phyloP scores from a whole-genome alignment of 2,113 vertebrate species.

The Corythornis vintsioides region DNA sequence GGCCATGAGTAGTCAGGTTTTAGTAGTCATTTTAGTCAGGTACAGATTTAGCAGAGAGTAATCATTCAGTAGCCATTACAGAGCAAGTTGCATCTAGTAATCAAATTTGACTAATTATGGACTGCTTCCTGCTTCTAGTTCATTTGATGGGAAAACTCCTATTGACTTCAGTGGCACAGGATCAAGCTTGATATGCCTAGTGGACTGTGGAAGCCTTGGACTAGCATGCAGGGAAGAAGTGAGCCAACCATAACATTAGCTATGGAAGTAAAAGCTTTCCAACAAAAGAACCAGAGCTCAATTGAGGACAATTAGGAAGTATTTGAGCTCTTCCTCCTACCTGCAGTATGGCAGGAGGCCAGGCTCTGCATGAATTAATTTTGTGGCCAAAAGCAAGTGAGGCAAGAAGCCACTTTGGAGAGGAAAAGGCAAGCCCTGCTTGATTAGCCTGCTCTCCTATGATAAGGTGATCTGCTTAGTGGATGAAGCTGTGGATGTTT shows the following conservation, averaged over 20 bases:
- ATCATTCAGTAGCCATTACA: not conserved
- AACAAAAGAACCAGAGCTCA: not conserved
- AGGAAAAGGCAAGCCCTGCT: not conserved
- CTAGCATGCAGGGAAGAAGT: not conserved
- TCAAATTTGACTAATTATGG: not conserved
- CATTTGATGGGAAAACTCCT: not conserved
- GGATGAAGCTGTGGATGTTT: not conserved
- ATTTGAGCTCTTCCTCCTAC: not conserved
- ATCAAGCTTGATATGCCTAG: not conserved
- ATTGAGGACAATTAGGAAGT: not conserved
- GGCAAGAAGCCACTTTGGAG: not conserved
- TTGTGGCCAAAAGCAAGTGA: not conserved
- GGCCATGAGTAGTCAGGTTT: not conserved
- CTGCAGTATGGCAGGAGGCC: not conserved
- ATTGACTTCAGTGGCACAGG: not conserved
- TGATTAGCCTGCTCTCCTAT: not conserved
- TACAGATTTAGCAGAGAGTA: constrained; percentile 22
- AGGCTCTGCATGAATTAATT: not conserved
- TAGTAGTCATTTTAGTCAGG: not conserved
- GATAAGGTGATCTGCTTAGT: not conserved
- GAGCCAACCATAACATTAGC: not conserved
- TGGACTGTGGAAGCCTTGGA: not conserved
- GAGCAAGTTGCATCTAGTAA: not conserved
- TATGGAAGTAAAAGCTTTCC: not conserved
- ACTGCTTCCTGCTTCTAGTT: not conserved